Evolutionary conservation across 2,113 vertebrate genomes (phyloP).

Genomic region (Recurvirostra avosetta): DNA sequence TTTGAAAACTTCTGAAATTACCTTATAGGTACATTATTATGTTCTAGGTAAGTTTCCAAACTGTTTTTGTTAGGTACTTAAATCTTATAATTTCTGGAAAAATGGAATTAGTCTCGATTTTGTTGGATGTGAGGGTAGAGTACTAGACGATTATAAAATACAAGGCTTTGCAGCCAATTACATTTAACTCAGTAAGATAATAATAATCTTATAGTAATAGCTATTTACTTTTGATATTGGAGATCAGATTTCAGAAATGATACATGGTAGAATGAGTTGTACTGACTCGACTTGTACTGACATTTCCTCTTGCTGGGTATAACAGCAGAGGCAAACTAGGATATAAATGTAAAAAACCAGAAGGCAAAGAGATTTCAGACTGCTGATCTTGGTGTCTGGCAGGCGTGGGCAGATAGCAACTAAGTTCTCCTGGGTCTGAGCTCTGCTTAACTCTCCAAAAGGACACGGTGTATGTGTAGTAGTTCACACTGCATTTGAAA

Average conservation of each 20-base stretch:
- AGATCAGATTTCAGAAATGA: background rate
- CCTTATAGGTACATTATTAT: background rate
- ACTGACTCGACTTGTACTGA: background rate
- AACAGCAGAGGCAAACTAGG: background rate
- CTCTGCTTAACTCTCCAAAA: background rate
- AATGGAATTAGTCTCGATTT: background rate
- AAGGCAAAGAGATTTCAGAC: background rate
- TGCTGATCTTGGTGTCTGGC: background rate
- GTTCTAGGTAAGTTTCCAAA: background rate
- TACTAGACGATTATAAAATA: background rate
- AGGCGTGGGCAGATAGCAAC: background rate
- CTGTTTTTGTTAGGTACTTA: background rate
- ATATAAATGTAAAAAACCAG: background rate
- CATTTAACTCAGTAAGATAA: background rate
- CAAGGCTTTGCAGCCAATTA: background rate
- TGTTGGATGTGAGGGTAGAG: background rate
- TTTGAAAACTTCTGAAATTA: background rate
- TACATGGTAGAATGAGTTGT: background rate
- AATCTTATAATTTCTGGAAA: background rate
- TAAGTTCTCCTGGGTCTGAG: background rate
- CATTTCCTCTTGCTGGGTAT: background rate
- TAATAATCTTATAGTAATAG: background rate
- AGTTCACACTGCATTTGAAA: background rate
- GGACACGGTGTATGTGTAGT: background rate
- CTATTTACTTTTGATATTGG: background rate